Evolutionary conservation across 2,113 vertebrate genomes (phyloP), one percentile per base, ranked within the genome.

Genomic region (Semnornis frantzii): DNA sequence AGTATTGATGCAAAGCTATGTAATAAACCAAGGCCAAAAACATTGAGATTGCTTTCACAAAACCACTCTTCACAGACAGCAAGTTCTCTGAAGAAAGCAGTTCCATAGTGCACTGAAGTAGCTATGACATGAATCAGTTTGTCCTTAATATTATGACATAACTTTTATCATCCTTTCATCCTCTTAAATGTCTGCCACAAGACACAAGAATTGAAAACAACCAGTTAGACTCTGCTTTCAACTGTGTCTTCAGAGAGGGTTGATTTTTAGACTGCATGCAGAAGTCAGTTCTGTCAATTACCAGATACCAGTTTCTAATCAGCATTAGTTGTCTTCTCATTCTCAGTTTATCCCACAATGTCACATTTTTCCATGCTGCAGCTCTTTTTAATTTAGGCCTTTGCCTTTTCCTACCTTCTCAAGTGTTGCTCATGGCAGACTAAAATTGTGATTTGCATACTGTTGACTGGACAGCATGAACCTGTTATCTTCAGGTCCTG

Each of bases 1-100:
- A 23, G 33, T 13, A 68, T 42, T 73, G 37, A 19, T 60, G 13
- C 48, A 57, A 76, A 93, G 46, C 68, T 55, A 9, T 57, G 30
- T 73, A 80, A 63, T 68, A 89, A 92, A 89, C 89, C 27, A 58
- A 74, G 82, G 68, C 57, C 42, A 82, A 80, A 89, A 87, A 64
- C 23, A 62, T 19, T 87, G 64, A 52, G 39, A 54, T 64, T 46
- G 46, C 27, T 82, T 93, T 89, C 74, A 76, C 64, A 85, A 82
- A 89, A 63, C 20, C 2, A 1, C 21, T 79, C 46, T 73, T 66
- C 71, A 76, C 30, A 72, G 42, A 76, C 92, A 50, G 30, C 27
- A 66, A 65, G 52, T 75, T 62, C 39, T 79, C 55, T 72, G 79
- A 76, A 85, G 60, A 70, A 85, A 74, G 57, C 46, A 63, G 27